phyloP scores from a whole-genome alignment of 2,888 invertebrate species.

The Labia minor region DNA sequence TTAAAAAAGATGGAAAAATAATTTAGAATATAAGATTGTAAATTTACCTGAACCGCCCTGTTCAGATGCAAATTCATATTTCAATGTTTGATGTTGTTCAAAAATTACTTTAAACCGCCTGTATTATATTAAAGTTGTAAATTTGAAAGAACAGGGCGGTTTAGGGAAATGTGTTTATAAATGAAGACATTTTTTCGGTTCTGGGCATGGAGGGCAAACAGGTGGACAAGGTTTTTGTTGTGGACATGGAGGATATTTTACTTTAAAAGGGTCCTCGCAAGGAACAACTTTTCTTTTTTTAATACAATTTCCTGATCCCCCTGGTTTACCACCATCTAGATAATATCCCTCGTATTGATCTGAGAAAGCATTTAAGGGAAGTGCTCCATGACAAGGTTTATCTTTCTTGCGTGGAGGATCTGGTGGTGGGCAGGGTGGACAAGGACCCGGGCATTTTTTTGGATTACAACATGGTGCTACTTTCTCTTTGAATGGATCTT shows the following conservation, averaged over 20 bases:
- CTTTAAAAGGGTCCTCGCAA: not conserved
- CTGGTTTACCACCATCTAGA: too few relatives aligned
- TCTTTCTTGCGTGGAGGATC: not conserved
- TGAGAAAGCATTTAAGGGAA: not conserved
- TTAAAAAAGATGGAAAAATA: too few relatives aligned
- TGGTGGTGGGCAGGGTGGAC: not conserved
- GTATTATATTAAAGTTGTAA: not conserved
- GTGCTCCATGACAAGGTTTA: not conserved
- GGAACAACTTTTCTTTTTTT: not conserved
- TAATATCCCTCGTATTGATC: too few relatives aligned
- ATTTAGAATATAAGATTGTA: not conserved
- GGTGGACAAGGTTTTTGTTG: not conserved
- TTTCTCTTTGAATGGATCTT: not conserved
- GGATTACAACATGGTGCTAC: not conserved
- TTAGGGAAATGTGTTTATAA: not conserved
- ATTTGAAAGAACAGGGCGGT: not conserved
- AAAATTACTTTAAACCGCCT: not conserved
- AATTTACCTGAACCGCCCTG: conserved; percentile 1
- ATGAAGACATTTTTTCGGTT: not conserved
- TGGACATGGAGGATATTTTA: not conserved
- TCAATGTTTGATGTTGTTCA: not conserved
- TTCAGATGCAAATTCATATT: not conserved
- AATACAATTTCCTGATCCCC: not conserved
- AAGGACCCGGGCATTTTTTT: not conserved
- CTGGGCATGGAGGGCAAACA: not conserved